phyloP scores from a whole-genome alignment of 2,113 vertebrate genomes.

The Otocyon megalotis region DNA sequence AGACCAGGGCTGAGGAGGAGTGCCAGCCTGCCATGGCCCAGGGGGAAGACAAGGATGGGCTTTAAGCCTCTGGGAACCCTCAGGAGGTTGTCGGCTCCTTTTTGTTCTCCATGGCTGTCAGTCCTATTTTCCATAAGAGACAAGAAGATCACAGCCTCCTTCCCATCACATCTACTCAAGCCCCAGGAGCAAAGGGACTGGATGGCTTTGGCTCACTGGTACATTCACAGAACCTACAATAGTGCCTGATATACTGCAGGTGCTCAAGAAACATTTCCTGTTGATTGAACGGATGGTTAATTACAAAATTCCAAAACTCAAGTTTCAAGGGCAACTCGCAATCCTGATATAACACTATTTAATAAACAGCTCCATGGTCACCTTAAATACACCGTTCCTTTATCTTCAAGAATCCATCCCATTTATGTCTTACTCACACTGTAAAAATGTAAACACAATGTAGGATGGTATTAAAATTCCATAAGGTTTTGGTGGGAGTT shows the following conservation, averaged over 20 bases:
- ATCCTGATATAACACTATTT: background rate
- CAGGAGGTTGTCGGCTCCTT: background rate
- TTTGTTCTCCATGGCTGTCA: background rate
- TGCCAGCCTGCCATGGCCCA: background rate
- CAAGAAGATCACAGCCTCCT: background rate
- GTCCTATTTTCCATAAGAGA: background rate
- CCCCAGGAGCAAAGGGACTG: background rate
- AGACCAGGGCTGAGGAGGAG: background rate
- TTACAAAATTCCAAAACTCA: background rate
- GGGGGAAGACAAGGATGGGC: fast-evolving
- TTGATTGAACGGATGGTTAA: background rate
- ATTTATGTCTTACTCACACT: background rate
- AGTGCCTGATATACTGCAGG: background rate
- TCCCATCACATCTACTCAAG: background rate
- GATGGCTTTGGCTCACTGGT: background rate
- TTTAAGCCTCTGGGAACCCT: background rate
- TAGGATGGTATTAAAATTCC: background rate
- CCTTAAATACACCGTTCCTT: background rate
- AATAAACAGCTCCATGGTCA: background rate
- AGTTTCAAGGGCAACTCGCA: background rate
- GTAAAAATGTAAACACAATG: background rate
- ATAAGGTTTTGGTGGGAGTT: background rate
- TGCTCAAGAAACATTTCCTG: background rate
- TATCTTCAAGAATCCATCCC: background rate
- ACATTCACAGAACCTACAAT: background rate